Conservation (phyloP, 92 coral and sea anemone genomes). For the Umimayanthus chanpuru region DNA sequence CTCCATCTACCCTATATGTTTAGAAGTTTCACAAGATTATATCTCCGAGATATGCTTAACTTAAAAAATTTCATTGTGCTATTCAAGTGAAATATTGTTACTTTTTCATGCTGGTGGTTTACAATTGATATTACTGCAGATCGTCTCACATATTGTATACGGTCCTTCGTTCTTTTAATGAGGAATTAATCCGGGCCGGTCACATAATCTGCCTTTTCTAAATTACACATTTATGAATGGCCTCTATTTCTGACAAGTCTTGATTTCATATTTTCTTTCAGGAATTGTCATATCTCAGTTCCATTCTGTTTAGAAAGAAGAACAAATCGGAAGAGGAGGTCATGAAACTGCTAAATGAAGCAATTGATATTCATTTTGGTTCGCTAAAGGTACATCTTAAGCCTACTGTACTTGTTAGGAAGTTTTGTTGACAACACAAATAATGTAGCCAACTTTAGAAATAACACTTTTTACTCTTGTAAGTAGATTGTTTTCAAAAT, state of each 20-base stretch:
- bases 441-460: not conserved
- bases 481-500: not conserved
- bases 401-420: not conserved
- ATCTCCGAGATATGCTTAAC: not conserved
- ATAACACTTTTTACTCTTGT: not conserved
- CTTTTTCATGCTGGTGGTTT: not conserved
- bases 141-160: not conserved
- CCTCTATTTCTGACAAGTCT: not conserved
- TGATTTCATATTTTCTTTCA: slow-evolving; percentile 31
- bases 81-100: not conserved
- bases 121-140: not conserved
- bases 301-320: slow-evolving; percentile 87
- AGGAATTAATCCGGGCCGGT: not conserved
- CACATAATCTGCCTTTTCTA: too few species aligned
- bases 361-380: slow-evolving; percentile 87
- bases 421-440: not conserved
- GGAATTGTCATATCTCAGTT: slow-evolving; percentile 94
- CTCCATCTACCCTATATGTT: not conserved
- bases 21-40: not conserved
- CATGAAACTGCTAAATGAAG: slow-evolving; percentile 77
- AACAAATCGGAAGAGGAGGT: slow-evolving; percentile 86
- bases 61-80: not conserved
- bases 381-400: slow-evolving; percentile 72
- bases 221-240: not conserved
- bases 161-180: not conserved